These are phyloP conservation scores for Sciaenops ocellatus DNA, from an alignment of 2,797 vertebrate species.

Conservation along the genomic window DNA sequence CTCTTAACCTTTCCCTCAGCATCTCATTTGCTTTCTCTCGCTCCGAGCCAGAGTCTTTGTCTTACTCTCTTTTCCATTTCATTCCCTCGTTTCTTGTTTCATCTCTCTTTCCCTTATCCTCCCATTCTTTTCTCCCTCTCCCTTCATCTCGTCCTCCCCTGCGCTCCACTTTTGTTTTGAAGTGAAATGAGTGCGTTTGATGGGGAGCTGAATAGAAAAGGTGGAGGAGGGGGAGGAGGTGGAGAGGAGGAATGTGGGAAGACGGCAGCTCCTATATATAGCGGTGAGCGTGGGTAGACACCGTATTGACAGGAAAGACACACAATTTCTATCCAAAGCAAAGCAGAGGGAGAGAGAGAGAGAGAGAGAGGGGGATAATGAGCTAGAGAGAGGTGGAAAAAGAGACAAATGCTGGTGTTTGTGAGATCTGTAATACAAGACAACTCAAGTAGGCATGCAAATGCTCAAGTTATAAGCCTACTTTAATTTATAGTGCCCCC, in stretches of 20 bases:
- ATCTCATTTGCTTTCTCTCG: constrained; percentile 29
- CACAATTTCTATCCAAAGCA: constrained; percentile 67
- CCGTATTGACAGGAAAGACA: constrained; percentile 78
- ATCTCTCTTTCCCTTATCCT: neutral
- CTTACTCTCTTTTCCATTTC: neutral
- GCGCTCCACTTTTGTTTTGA: constrained; percentile 56
- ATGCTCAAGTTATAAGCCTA: neutral
- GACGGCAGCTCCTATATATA: constrained; percentile 79
- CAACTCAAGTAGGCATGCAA: constrained; percentile 2
- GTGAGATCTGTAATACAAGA: constrained; percentile 18
- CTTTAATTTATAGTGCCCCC: neutral
- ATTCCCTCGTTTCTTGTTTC: constrained; percentile 19
- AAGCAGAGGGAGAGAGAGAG: constrained; percentile 54
- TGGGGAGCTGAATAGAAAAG: constrained; percentile 66
- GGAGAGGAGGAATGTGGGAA: constrained; percentile 71
- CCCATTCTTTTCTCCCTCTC: neutral
- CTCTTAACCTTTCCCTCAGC: constrained; percentile 22
- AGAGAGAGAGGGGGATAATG: constrained; percentile 13
- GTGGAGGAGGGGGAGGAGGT: constrained; percentile 49
- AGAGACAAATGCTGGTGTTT: constrained; percentile 30
- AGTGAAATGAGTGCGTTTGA: constrained; percentile 67
- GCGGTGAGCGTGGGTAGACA: constrained; percentile 75
- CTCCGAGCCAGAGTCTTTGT: neutral
- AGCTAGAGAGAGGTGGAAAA: constrained; percentile 50
- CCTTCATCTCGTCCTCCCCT: constrained; percentile 22